These are phyloP conservation scores for Reinhardtius hippoglossoides DNA, from an alignment of 2,113 vertebrate species.

Conservation along the genomic window DNA sequence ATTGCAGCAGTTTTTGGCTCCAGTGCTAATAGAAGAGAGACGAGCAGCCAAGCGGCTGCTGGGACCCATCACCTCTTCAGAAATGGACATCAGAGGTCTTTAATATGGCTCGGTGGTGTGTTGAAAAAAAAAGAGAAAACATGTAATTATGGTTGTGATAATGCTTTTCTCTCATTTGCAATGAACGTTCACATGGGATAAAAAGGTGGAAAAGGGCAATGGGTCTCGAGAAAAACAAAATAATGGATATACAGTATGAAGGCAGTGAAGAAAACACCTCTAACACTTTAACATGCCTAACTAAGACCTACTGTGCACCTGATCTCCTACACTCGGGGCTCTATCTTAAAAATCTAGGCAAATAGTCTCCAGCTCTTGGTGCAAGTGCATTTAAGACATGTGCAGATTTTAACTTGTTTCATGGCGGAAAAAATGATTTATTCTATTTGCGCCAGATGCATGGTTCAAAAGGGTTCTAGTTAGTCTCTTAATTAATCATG, in stretches of 20 bases:
- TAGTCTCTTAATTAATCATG: too few species aligned
- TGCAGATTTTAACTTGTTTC: background rate
- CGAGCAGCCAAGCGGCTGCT: constrained; percentile 42
- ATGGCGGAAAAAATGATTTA: background rate
- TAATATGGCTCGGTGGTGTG: constrained; percentile 2
- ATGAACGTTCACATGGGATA: background rate
- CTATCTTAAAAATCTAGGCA: background rate
- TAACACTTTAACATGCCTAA: background rate
- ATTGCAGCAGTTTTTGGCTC: constrained; percentile 69
- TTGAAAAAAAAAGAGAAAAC: background rate
- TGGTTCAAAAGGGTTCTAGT: too few species aligned
- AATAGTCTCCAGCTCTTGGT: background rate
- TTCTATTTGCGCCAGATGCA: too few species aligned
- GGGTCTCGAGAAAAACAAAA: background rate
- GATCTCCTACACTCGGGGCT: background rate
- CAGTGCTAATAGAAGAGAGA: constrained; percentile 57
- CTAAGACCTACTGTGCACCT: background rate
- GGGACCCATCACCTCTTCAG: constrained; percentile 41
- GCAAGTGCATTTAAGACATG: background rate
- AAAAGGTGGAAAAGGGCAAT: background rate
- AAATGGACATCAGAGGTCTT: constrained; percentile 49
- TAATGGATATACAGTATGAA: background rate
- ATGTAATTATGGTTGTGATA: constrained; percentile 10
- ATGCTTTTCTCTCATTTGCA: constrained; percentile 16
- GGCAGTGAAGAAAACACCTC: background rate